Evolutionary conservation across 2,888 invertebrate genomes (phyloP).

Genomic region (Habrosyne pyritoides): DNA sequence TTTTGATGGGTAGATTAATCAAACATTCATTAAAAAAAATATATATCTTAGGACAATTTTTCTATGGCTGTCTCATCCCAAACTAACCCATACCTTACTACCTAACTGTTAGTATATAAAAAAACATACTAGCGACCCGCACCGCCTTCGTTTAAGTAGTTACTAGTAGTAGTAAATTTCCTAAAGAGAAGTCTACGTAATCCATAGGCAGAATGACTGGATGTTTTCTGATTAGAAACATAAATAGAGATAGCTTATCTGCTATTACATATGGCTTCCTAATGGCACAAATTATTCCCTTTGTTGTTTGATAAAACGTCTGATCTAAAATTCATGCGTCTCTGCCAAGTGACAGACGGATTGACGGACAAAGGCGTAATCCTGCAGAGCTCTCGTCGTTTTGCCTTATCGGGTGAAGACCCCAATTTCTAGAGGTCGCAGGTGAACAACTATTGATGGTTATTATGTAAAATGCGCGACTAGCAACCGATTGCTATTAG

Average conservation of each 20-base stretch:
- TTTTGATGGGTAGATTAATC: background rate
- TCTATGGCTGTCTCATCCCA: too few relatives aligned
- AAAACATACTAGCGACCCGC: too few relatives aligned
- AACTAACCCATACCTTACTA: too few relatives aligned
- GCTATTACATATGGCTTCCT: background rate
- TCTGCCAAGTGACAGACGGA: background rate
- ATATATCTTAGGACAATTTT: too few relatives aligned
- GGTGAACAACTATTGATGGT: background rate
- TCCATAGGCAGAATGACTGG: background rate
- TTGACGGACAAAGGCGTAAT: constrained; percentile 4
- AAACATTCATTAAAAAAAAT: too few relatives aligned
- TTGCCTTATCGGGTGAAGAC: background rate
- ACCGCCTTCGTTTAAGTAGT: too few relatives aligned
- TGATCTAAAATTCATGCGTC: background rate
- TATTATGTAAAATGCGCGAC: background rate
- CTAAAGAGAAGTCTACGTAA: background rate
- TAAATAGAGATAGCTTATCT: background rate
- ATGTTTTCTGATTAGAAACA: background rate
- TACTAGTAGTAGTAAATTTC: background rate
- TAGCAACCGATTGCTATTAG: background rate
- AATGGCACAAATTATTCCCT: background rate
- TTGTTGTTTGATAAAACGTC: background rate
- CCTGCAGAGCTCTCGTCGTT: constrained; percentile 1
- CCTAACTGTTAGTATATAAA: too few relatives aligned
- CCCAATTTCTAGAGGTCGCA: background rate